Evolutionary conservation across 1,140 invertebrate genomes (phyloP).

Genomic region (Drosophila ogumai): DNA sequence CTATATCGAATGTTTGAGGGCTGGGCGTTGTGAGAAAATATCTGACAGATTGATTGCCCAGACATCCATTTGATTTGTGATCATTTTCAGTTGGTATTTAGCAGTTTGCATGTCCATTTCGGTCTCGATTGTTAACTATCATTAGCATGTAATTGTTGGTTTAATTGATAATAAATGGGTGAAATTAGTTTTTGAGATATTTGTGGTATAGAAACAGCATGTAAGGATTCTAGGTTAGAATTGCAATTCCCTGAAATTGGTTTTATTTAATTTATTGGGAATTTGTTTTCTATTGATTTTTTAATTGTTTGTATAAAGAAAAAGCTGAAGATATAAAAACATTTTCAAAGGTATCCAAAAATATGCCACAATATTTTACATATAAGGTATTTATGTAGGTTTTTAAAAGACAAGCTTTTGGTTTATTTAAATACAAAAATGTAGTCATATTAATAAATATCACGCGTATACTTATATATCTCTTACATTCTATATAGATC

Average conservation of each 20-base stretch:
- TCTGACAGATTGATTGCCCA: conserved; percentile 32
- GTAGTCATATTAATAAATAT: too few species aligned
- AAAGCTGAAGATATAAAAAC: background rate
- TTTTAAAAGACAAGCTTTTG: too few species aligned
- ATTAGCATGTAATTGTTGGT: conserved; percentile 14
- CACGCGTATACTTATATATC: too few species aligned
- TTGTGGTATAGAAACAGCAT: background rate
- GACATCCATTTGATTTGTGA: conserved; percentile 26
- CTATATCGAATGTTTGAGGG: conserved; percentile 11
- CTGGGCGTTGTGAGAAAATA: conserved; percentile 31
- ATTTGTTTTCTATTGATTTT: too few species aligned
- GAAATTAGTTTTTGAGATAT: too few species aligned
- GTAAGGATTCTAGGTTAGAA: background rate
- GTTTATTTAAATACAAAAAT: too few species aligned
- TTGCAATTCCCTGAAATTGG: rapidly evolving
- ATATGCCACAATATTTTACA: too few species aligned
- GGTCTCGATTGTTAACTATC: conserved; percentile 8
- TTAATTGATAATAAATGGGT: background rate
- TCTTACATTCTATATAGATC: too few species aligned
- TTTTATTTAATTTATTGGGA: background rate
- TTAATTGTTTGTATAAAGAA: background rate
- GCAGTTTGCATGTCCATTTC: conserved; percentile 26
- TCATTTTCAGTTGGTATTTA: conserved; percentile 21
- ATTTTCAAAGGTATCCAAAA: too few species aligned
- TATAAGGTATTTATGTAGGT: too few species aligned